Evolutionary conservation across 2,888 invertebrate genomes (phyloP).

Genomic region (Drosophila kambysellisi): DNA sequence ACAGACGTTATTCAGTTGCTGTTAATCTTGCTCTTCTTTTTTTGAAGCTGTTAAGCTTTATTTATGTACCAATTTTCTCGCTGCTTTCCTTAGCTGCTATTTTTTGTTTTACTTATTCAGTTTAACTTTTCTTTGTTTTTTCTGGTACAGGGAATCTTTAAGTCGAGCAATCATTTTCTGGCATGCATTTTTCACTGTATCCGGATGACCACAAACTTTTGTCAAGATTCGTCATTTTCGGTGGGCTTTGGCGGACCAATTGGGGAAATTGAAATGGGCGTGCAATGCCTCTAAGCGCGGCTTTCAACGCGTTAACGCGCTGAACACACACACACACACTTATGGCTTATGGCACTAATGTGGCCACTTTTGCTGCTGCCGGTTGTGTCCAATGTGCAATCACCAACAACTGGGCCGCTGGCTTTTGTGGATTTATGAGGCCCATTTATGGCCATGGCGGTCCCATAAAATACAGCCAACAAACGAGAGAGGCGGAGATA

Average conservation of each 20-base stretch:
- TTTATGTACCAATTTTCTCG: not conserved
- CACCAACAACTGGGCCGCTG: slow-evolving; percentile 55
- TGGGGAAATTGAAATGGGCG: slow-evolving; percentile 56
- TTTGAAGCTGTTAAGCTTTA: not conserved
- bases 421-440: slow-evolving; percentile 53
- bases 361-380: slow-evolving; percentile 65
- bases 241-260: slow-evolving; percentile 28
- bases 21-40: not conserved
- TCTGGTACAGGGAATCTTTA: not conserved
- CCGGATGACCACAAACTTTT: slow-evolving; percentile 43
- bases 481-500: not conserved
- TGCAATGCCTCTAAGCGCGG: slow-evolving; percentile 68
- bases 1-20: not conserved
- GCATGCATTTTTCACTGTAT: slow-evolving; percentile 19
- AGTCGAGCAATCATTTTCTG: not conserved
- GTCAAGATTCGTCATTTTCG: slow-evolving; percentile 40
- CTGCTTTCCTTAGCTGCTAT: not conserved
- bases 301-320: slow-evolving; percentile 73
- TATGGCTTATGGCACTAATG: slow-evolving; percentile 72
- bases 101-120: not conserved
- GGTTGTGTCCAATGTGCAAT: slow-evolving; percentile 63
- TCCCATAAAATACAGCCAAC: slow-evolving; percentile 31
- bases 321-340: slow-evolving; percentile 28
- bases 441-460: slow-evolving; percentile 58
- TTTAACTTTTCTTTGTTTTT: not conserved